phyloP scores from a whole-genome alignment of 2,888 invertebrate genomes.

The Allolobophora icterica region DNA sequence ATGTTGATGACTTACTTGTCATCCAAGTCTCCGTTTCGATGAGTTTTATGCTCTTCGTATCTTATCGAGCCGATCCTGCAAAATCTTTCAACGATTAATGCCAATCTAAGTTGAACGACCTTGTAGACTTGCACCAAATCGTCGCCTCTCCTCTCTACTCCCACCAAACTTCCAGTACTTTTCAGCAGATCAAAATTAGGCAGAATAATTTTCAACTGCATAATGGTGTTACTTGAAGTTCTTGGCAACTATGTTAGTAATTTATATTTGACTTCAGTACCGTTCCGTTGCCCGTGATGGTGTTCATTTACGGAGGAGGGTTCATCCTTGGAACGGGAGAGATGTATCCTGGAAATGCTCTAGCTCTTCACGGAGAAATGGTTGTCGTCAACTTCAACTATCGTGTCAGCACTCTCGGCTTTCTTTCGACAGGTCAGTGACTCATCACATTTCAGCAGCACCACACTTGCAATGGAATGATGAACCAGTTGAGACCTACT shows the following conservation, averaged over 20 bases:
- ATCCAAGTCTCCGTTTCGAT: no score
- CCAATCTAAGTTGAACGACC: neutral
- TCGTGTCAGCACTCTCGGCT: conserved; percentile 45
- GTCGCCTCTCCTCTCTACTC: no score
- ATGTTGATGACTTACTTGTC: no score
- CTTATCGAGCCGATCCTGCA: no score
- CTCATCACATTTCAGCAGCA: neutral
- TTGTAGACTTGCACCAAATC: no score
- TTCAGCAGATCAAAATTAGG: no score
- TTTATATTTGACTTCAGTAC: neutral
- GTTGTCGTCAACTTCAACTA: conserved; percentile 49
- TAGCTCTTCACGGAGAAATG: conserved; percentile 45
- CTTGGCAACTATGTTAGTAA: neutral
- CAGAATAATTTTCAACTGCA: no score
- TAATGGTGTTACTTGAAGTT: neutral
- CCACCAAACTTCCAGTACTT: no score
- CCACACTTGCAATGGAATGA: neutral
- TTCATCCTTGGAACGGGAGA: conserved; percentile 44
- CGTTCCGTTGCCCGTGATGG: conserved; percentile 45
- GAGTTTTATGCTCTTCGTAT: no score
- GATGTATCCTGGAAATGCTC: conserved; percentile 45
- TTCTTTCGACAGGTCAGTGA: conserved; percentile 41
- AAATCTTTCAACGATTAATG: no score
- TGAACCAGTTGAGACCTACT: neutral
- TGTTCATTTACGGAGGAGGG: conserved; percentile 46